Evolutionary conservation across 2,797 vertebrate genomes (phyloP).

Genomic region (Eurystomus glaucurus): DNA sequence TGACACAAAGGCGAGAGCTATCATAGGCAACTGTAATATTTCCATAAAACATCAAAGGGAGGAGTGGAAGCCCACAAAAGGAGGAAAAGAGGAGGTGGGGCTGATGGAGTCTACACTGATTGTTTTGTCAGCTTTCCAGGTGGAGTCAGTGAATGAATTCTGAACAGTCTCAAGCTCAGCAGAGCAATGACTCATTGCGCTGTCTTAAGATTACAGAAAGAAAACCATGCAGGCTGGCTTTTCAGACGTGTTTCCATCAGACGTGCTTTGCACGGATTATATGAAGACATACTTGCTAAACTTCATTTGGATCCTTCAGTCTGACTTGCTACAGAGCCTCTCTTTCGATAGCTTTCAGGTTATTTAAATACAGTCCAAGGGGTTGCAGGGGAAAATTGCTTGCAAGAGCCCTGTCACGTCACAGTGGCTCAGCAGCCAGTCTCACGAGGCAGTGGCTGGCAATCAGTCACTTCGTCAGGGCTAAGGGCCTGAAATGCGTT

Average conservation of each 20-base stretch:
- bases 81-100: neutral
- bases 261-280: neutral
- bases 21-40: neutral
- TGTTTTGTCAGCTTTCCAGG: constrained; percentile 2
- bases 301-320: neutral
- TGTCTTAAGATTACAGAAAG: neutral
- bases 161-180: neutral
- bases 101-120: neutral
- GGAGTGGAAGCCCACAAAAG: neutral
- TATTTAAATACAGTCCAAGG: neutral
- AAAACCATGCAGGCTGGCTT: neutral
- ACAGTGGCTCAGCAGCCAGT: neutral
- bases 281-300: neutral
- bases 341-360: neutral
- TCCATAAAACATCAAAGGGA: neutral
- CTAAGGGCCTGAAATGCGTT: neutral
- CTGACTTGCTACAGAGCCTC: neutral
- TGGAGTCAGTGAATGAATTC: neutral
- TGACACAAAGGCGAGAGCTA: neutral
- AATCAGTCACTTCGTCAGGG: neutral
- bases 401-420: neutral
- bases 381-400: neutral
- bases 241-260: neutral
- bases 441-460: neutral
- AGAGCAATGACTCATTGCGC: neutral